These are phyloP conservation scores for Apis mellifera DNA, from an alignment of 1,140 invertebrate species.

Conservation along the genomic window DNA sequence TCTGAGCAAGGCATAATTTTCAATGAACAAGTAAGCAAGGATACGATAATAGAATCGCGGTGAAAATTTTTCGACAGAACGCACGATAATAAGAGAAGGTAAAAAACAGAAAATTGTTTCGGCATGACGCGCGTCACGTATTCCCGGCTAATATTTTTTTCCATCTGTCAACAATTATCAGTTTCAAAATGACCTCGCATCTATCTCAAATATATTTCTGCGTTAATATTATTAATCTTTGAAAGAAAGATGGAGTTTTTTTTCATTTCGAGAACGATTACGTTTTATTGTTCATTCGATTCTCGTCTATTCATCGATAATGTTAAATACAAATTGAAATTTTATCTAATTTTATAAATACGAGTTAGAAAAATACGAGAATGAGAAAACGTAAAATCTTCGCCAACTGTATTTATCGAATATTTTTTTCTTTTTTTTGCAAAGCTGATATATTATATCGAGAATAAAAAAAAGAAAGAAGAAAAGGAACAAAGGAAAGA, in stretches of 20 bases:
- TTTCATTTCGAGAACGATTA: too few species aligned
- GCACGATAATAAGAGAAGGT: conserved; percentile 5
- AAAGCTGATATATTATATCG: background rate
- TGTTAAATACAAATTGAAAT: too few species aligned
- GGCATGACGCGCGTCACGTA: conserved; percentile 29
- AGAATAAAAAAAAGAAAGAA: background rate
- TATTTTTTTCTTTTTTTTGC: background rate
- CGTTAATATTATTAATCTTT: background rate
- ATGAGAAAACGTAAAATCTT: too few species aligned
- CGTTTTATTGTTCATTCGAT: too few species aligned
- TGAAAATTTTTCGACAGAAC: background rate
- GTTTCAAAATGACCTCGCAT: background rate
- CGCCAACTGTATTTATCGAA: background rate
- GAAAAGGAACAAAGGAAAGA: background rate
- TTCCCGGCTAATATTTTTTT: background rate
- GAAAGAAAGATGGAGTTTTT: too few species aligned
- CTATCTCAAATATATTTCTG: conserved; percentile 5
- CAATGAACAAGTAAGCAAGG: conserved; percentile 47
- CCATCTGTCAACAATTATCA: background rate
- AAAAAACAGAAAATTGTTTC: background rate
- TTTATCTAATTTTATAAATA: too few species aligned
- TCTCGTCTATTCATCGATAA: too few species aligned
- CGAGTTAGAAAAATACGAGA: too few species aligned
- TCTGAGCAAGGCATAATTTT: conserved; percentile 25
- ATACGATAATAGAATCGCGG: background rate